Evolutionary conservation across 2,113 vertebrate species (phyloP), one percentile per base, ranked within the genome.

Genomic region (Hypomesus transpacificus): DNA sequence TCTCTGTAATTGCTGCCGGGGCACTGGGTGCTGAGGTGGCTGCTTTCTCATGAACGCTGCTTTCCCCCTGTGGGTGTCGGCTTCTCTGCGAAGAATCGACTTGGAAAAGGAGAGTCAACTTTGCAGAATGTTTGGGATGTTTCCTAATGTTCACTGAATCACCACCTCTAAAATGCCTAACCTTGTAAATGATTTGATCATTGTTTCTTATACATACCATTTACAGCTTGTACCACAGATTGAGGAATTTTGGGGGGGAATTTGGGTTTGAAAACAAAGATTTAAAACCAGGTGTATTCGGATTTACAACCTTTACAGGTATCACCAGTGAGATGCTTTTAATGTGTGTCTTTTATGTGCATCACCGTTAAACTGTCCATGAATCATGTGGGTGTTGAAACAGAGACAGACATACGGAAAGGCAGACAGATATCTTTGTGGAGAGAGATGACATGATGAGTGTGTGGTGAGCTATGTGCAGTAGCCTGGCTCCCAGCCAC

Each of bases 311-410:
- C 85, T 84, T 84, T 63, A 70, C 82, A 80, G 78, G 83, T 81
- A 71, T 53, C n/a, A 68, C 69, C 77, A 84, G 63, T 62, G 34
- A 75, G 65, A 68, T 31, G 16, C n/a, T 56, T 75, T 78, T 75
- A 46, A 46, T 1, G 39, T 46, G 39, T 8, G 39, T 46, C 39
- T 46, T 46, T 46, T 20, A 65, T 18, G 5, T 34, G 60, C 60
- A 75, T 86, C 82, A 85, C 86, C 82, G 84, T 86, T 80, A 87
- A 89, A 84, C 66, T 58, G 51, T 61, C 24, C 76, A 84, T 87
- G 75, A 75, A 77, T 89, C 80, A 79, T 66, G 73, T 80, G 70
- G 62, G 69, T 74, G 57, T 73, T 63, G 66, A 75, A 75, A 75
- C 14, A 61, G 66, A 78, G 73, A 79, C 68, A 75, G 68, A 20